Evolutionary conservation across 1,140 invertebrate genomes (phyloP), one percentile per base, ranked within the genome.

Genomic region (Drosophila hydei): DNA sequence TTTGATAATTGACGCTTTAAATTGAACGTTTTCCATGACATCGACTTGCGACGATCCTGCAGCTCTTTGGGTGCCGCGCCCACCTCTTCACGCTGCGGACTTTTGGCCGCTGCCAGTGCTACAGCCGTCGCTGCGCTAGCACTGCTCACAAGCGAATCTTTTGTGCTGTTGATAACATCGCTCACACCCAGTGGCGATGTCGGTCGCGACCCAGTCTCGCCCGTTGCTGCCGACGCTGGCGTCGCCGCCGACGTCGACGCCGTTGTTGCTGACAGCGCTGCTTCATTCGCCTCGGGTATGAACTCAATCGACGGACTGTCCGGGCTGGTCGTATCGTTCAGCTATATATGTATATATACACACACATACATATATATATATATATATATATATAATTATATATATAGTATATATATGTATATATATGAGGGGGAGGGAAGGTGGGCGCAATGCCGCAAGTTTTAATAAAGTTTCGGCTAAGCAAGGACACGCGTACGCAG

Each of bases 1-100:
- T 94, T 96, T 64, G 95, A 96, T 72, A 96, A 93, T 91, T 96
- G 96, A 89, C 96, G 94, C 91, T 96, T 96, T 42, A 97, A 93
- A 87, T 94, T 96, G 91, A 96, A 95, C 59, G 93, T 94, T 85
- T 94, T 95, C 94, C 95, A 95, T 38, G 94, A 93, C 50, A 91
- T 90, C 6, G 94, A 94, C 81, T 94, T 94, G 38, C 94, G 92
- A 69, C 93, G 89, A 50, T 85, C 91, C 67, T 81, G 87, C 56
- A 70, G 52, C 69, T 90, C 87, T 71, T 89, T 89, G 21, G 74
- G 65, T n/a, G 52, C 48, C n/a, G 18, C 27, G 30, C 9, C 43
- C 21, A 14, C 60, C 51, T 91, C 90, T 7, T 91, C 85, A 0
- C 83, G 70, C 45, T 76, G 72, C 4, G 90, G 83, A 73, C 90